Evolutionary conservation across 2,797 vertebrate species (phyloP).

Genomic region (Mastacembelus armatus): DNA sequence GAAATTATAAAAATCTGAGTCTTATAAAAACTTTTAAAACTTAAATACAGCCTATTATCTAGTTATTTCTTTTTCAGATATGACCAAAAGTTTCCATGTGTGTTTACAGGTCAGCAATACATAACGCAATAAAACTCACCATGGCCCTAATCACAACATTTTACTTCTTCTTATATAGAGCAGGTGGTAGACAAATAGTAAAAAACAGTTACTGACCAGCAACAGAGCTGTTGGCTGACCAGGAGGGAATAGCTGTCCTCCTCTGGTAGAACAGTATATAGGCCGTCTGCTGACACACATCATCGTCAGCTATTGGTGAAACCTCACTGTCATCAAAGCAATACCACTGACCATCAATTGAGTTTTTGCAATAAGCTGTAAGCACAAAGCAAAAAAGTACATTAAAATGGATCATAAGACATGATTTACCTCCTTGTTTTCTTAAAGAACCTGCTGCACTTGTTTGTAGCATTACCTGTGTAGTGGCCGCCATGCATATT

Average conservation of each 20-base stretch:
- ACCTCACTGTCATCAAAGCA: conserved; percentile 99
- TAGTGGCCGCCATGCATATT: conserved; percentile 99
- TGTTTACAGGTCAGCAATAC: no score
- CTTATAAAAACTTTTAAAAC: not conserved
- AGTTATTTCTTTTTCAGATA: no score
- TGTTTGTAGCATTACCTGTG: conserved; percentile 85
- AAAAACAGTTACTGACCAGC: conserved; percentile 85
- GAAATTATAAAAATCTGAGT: not conserved
- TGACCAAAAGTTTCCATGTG: no score
- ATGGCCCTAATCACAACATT: not conserved
- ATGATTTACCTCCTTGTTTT: not conserved
- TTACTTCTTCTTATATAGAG: not conserved
- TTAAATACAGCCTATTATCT: not conserved
- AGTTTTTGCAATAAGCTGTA: conserved; percentile 97
- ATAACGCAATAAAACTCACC: not conserved
- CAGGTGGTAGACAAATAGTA: not conserved
- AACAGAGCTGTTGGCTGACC: conserved; percentile 98
- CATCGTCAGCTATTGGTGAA: conserved; percentile 91
- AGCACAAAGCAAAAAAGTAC: not conserved
- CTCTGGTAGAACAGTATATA: conserved; percentile 99
- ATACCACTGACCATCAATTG: conserved; percentile 97
- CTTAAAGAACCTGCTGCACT: not conserved
- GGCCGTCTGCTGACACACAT: conserved; percentile 94
- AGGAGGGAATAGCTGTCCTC: conserved; percentile 93
- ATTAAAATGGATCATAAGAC: not conserved